Conservation (phyloP, 64 coral and sea anemone species). For the Dendrophyllia cribrosa region DNA sequence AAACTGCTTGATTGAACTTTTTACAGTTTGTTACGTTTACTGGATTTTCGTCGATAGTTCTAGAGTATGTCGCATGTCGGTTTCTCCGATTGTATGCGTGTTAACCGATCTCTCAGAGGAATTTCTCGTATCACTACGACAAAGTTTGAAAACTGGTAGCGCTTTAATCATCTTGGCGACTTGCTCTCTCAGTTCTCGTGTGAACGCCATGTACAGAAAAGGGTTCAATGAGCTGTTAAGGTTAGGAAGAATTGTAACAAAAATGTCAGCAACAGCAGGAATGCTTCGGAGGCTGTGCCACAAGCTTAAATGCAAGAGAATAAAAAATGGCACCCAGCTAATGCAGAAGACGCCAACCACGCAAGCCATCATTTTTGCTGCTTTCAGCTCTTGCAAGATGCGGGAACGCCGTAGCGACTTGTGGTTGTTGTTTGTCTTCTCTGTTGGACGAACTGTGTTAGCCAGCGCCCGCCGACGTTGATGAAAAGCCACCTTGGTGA, state of each 20-base stretch:
- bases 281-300: constrained; percentile 35
- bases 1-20: too few relatives aligned
- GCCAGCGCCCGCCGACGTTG: constrained; percentile 42
- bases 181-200: constrained; percentile 66
- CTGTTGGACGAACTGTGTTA: constrained; percentile 35
- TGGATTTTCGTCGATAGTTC: not conserved
- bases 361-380: constrained; percentile 87
- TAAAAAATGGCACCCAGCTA: constrained; percentile 87
- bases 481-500: constrained; percentile 65
- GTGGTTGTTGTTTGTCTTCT: not conserved
- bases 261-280: constrained; percentile 42
- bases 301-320: constrained; percentile 65
- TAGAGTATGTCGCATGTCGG: not conserved
- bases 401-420: constrained; percentile 43
- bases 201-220: constrained; percentile 82
- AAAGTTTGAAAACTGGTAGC: not conserved
- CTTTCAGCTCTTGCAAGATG: constrained; percentile 77
- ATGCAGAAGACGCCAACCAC: constrained; percentile 79
- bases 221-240: constrained; percentile 83
- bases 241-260: constrained; percentile 78
- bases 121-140: not conserved
- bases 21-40: not conserved
- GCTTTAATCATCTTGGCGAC: constrained; percentile 34
- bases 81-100: not conserved
- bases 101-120: not conserved